phyloP scores from a whole-genome alignment of 2,113 vertebrate species.

The Sminthopsis crassicaudata region DNA sequence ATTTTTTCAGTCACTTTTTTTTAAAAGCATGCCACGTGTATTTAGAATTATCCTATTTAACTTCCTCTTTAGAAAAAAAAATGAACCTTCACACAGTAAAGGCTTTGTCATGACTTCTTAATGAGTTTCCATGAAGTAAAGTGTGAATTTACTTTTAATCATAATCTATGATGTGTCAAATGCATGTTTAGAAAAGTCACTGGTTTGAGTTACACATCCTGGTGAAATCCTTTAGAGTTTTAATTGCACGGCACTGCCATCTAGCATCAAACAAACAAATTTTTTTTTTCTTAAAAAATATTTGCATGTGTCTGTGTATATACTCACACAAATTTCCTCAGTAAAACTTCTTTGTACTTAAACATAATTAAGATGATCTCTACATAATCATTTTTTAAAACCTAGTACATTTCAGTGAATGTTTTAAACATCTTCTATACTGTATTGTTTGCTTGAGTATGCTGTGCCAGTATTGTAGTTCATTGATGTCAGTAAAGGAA shows the following conservation, averaged over 20 bases:
- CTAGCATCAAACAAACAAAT: conserved; percentile 80
- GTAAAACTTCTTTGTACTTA: conserved; percentile 24
- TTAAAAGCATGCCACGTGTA: conserved; percentile 1
- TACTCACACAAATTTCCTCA: neutral
- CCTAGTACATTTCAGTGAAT: conserved; percentile 1
- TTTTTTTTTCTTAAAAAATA: neutral
- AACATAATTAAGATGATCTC: conserved; percentile 36
- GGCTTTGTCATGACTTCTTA: conserved; percentile 64
- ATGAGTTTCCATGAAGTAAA: conserved; percentile 68
- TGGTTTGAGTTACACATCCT: conserved; percentile 38
- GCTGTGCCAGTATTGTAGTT: conserved; percentile 48
- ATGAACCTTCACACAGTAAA: conserved; percentile 44
- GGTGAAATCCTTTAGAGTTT: conserved; percentile 65
- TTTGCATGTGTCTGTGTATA: neutral
- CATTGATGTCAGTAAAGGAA: conserved; percentile 60
- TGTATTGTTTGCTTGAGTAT: conserved; percentile 56
- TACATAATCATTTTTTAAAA: conserved; percentile 45
- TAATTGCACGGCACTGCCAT: conserved; percentile 85
- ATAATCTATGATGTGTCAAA: conserved; percentile 51
- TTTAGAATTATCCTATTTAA: conserved; percentile 36
- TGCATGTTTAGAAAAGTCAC: conserved; percentile 65
- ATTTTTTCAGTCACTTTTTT: conserved; percentile 47
- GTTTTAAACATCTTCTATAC: neutral
- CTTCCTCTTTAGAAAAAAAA: conserved; percentile 50
- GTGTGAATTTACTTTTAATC: conserved; percentile 66